Percentiles rank a stretch among this genome's conserved stretches.
Evolutionary conservation across 2,113 vertebrate species (phyloP).

Genomic region (Brienomyrus brachyistius): DNA sequence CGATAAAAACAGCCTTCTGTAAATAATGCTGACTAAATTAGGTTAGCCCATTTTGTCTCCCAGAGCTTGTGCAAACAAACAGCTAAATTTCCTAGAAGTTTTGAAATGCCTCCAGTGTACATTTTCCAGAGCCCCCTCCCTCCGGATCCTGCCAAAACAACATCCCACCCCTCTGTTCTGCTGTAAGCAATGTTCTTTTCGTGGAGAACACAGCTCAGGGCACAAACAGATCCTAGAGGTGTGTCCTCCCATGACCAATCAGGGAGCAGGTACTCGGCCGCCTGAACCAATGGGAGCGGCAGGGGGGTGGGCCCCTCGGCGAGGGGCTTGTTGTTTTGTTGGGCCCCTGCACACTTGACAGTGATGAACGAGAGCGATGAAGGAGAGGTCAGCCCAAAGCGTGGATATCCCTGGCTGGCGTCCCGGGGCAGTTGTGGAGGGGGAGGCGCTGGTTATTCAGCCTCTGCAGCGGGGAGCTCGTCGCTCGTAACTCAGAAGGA

Average conservation of each 20-base stretch:
- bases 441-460: slow-evolving; percentile 15
- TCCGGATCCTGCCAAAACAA: slow-evolving; percentile 26
- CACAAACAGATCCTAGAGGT: slow-evolving; percentile 75
- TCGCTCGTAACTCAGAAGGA: neutral
- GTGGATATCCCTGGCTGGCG: neutral
- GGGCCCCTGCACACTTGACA: slow-evolving; percentile 38
- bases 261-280: slow-evolving; percentile 20
- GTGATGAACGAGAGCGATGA: slow-evolving; percentile 60
- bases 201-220: slow-evolving; percentile 22
- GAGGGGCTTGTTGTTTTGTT: slow-evolving; percentile 63
- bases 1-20: slow-evolving; percentile 24
- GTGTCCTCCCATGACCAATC: slow-evolving; percentile 68
- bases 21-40: slow-evolving; percentile 38
- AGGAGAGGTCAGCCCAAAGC: slow-evolving; percentile 40
- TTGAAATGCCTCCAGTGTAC: slow-evolving; percentile 42
- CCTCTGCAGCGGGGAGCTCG: neutral
- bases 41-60: slow-evolving; percentile 29
- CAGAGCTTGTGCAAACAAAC: slow-evolving; percentile 40
- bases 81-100: slow-evolving; percentile 67
- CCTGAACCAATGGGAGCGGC: slow-evolving; percentile 40
- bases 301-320: slow-evolving; percentile 27
- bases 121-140: slow-evolving; percentile 14
- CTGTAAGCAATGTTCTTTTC: slow-evolving; percentile 29
- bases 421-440: slow-evolving; percentile 30
- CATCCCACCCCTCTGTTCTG: slow-evolving; percentile 22